Base-by-base conservation (phyloP, 2,113 vertebrate genomes). In the Myocastor coypus region DNA sequence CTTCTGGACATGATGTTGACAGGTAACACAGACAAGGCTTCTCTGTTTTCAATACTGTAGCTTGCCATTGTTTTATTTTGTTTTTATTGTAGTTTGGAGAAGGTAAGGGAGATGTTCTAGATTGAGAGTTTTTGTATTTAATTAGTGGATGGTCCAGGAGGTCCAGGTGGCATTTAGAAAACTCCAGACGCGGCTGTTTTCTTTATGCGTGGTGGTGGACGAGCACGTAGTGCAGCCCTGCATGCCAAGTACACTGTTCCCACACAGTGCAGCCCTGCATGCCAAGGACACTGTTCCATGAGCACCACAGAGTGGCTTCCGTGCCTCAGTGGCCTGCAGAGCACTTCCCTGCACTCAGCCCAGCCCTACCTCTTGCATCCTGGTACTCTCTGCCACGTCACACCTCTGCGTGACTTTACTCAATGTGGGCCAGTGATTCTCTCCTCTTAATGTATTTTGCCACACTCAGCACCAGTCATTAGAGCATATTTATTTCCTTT, bases 51-150 rank as follows among this genome's bases (percentile, higher is more conserved):
- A 69, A 8, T 12, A 80, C 30, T 71, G 7, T 50, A 5, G 30
- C 22, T 75, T 26, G 14, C 68, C n/a, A 7, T 77, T 85, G 14
- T 87, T 83, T 93, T 52, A 46, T 84, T 92, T 91, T 81, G 22
- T 69, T 83, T 52, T 66, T 61, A 42, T 85, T 83, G 46, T 40
- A 66, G 86, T 78, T 59, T 55, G 7, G 32, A 90, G 61, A 87
- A 42, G 78, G 34, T 73, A 86, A 94, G 80, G n/a, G 26, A 17
- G 86, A 0, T 68, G 32, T 91, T 94, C 78, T 64, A 32, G 26
- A 77, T 92, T 82, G 52, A 34, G 37, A 37, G 55, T 88, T 77
- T 9, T 71, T 91, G 2, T 90, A 42, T 81, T 87, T 94, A 69
- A 91, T 78, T 40, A 78, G 28, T 63, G 50, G 8, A 16, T 40